Percentiles rank a stretch among this genome's conserved stretches.
These are phyloP conservation scores for Akabosia matsudoensis DNA, from an alignment of 1,140 invertebrate species.

Conservation along the genomic window DNA sequence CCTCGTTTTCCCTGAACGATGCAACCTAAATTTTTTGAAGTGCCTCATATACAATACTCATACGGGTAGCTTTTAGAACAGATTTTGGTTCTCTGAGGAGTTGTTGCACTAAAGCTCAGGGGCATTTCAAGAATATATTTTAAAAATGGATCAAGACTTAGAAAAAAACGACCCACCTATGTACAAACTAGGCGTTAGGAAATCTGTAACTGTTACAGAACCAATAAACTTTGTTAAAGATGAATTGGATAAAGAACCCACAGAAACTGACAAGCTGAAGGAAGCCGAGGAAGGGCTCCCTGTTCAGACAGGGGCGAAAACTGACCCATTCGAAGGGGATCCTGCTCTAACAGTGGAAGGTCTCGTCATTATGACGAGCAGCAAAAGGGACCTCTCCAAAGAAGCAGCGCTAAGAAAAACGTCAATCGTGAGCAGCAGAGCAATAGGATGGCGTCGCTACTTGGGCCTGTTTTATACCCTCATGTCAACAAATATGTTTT, in stretches of 20 bases:
- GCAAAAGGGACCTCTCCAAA: background rate
- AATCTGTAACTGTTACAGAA: background rate
- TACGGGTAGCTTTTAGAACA: background rate
- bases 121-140: background rate
- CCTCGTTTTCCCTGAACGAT: too few relatives aligned
- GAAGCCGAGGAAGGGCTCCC: background rate
- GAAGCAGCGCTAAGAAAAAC: background rate
- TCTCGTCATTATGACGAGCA: conserved; percentile 8
- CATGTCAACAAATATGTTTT: conserved; percentile 7
- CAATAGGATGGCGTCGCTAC: conserved; percentile 10
- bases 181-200: background rate
- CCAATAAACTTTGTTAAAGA: background rate
- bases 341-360: conserved; percentile 1
- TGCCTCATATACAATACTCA: background rate
- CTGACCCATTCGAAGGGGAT: background rate
- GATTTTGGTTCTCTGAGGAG: background rate
- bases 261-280: background rate
- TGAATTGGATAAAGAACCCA: background rate
- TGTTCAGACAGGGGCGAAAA: background rate
- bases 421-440: background rate
- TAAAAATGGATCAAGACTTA: background rate
- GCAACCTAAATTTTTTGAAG: background rate
- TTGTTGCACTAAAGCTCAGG: too few relatives aligned
- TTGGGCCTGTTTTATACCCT: conserved; percentile 4
- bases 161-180: background rate